Base-by-base conservation (phyloP, 64 coral and sea anemone genomes). In the Trachythela sp. region DNA sequence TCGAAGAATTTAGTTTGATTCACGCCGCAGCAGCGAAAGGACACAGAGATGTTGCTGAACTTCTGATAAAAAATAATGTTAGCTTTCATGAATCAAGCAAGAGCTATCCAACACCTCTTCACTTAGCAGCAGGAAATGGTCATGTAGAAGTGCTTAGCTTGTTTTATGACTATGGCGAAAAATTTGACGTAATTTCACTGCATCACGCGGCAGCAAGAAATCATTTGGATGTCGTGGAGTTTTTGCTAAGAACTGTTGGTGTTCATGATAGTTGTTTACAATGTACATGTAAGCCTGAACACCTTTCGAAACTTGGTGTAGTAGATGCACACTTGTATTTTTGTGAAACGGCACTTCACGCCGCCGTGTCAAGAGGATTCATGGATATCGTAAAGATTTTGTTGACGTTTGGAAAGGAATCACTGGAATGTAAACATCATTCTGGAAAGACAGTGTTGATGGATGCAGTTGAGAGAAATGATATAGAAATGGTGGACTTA, bases 371-470 rank as follows among this genome's bases (percentile, higher is more conserved):
- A 8, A 80, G 37, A 39, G 33, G 75, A 15, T 29, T 37, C 0
- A 37, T 80, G 31, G 75, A 80, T 37, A 39, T 80, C 3, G 75
- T 80, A 4, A 10, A 80, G 30, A 9, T 80, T 38, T 80, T 80
- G 37, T 39, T 80, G 20, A 9, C 30, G 30, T 80, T 37, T 80
- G 75, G 37, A 35, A 80, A 80, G 13, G 31, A 35, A 15, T 35
- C 75, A 4, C 37, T 80, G 35, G 75, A 80, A 35, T 80, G 75
- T 36, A 35, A 15, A 37, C 75, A 80, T 18, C 37, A 37, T 80
- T 80, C 75, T 80, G 75, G 75, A 15, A 80, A 80, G 37, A 80
- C 75, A 9, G 33, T 39, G 3, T 80, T 80, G 20, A 80, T 80
- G 31, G 75, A 37, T 80, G 75, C 75, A 2, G 75, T 80, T n/a